Conservation (phyloP, 2,888 invertebrate species). For the Pheosia tremula region DNA sequence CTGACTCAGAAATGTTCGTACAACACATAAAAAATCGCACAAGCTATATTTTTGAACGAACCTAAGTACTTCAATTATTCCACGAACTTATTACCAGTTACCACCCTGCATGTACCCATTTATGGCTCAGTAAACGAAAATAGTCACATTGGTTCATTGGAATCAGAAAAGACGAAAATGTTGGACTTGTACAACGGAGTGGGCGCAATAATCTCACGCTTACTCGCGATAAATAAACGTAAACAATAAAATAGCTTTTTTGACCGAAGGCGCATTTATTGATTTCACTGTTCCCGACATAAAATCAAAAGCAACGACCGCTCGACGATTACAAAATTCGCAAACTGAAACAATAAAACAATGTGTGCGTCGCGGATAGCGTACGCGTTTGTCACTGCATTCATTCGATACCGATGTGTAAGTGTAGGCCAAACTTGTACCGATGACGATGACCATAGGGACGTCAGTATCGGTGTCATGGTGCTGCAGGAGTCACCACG, state of each 20-base stretch:
- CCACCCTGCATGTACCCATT: constrained; percentile 40
- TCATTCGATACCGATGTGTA: constrained; percentile 60
- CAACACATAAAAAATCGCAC: constrained; percentile 6
- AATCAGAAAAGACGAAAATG: constrained; percentile 42
- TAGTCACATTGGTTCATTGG: constrained; percentile 49
- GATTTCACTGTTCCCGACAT: constrained; percentile 18
- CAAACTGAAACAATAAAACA: constrained; percentile 74
- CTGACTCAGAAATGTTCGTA: constrained; percentile 29
- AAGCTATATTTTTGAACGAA: constrained; percentile 7
- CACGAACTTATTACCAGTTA: constrained; percentile 4
- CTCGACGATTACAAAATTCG: constrained; percentile 65
- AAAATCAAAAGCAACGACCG: constrained; percentile 63
- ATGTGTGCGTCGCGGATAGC: constrained; percentile 64
- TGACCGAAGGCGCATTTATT: not conserved
- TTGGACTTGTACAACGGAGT: constrained; percentile 23
- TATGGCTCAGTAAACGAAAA: constrained; percentile 48
- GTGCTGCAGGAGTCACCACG: constrained; percentile 42
- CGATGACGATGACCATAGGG: constrained; percentile 64
- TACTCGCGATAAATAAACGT: constrained; percentile 15
- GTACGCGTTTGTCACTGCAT: constrained; percentile 71
- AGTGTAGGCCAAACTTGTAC: constrained; percentile 42
- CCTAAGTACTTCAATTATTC: not conserved
- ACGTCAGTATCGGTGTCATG: constrained; percentile 75
- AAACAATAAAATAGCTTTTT: not conserved
- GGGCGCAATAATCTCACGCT: constrained; percentile 26